These are phyloP conservation scores for Anolis sagrei DNA, from an alignment of 2,113 vertebrate species.

Conservation along the genomic window DNA sequence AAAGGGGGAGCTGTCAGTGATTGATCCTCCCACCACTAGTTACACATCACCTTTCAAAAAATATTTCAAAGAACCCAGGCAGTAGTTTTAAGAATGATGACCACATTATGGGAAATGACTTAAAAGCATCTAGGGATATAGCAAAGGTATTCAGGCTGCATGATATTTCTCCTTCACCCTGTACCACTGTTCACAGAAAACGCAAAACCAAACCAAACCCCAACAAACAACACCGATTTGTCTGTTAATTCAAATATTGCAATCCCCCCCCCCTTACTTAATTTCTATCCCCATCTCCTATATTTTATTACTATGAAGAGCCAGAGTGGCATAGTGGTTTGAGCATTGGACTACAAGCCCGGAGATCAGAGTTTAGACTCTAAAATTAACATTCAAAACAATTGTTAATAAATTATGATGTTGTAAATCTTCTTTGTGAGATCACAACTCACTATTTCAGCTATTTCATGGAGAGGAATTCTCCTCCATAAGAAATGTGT, in stretches of 20 bases:
- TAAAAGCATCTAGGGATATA: neutral
- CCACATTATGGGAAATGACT: slow-evolving; percentile 24
- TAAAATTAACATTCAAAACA: no score
- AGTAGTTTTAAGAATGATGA: slow-evolving; percentile 34
- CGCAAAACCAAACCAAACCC: neutral
- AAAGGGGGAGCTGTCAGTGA: slow-evolving; percentile 38
- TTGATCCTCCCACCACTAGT: slow-evolving; percentile 12
- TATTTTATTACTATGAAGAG: neutral
- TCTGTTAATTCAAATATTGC: neutral
- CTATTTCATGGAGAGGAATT: no score
- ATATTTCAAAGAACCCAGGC: neutral
- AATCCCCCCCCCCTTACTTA: no score
- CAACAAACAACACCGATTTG: neutral
- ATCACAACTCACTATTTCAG: no score
- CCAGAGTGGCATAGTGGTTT: no score
- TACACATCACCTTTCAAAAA: slow-evolving; percentile 37
- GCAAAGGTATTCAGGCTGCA: neutral
- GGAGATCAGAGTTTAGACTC: no score
- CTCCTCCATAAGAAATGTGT: no score
- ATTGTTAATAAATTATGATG: no score
- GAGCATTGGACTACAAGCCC: no score
- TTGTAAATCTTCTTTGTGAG: no score
- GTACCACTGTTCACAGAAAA: neutral
- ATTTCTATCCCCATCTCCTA: no score
- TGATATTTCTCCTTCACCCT: neutral